Conservation (phyloP, 2,113 vertebrate genomes). For the Climacteris rufus region DNA sequence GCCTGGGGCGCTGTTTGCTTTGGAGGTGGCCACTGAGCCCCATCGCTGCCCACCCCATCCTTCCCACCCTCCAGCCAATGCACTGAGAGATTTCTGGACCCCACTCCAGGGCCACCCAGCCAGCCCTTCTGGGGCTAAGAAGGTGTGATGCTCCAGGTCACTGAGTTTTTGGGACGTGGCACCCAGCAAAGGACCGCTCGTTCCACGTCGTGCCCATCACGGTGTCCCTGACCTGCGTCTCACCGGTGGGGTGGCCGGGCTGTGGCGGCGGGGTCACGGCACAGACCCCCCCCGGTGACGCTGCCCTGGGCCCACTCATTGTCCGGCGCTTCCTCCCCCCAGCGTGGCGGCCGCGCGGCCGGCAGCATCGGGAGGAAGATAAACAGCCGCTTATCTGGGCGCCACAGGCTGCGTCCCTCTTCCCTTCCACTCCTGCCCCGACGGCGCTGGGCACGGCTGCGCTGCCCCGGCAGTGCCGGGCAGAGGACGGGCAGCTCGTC, state of each 20-base stretch:
- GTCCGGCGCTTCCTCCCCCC: constrained; percentile 79
- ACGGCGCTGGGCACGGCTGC: not conserved
- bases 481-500: not conserved
- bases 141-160: rapidly evolving
- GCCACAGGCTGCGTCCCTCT: constrained; percentile 78
- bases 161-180: rapidly evolving
- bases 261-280: not conserved
- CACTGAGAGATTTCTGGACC: not conserved
- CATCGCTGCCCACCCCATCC: rapidly evolving
- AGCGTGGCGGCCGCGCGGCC: constrained; percentile 36
- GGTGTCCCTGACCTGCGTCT: rapidly evolving
- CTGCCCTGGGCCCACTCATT: constrained; percentile 76
- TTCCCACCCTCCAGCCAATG: not conserved
- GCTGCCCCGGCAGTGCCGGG: rapidly evolving
- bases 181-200: rapidly evolving
- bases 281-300: not conserved
- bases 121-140: rapidly evolving
- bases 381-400: constrained; percentile 89
- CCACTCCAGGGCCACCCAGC: rapidly evolving
- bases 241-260: rapidly evolving
- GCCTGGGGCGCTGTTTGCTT: not conserved
- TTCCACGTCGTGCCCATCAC: rapidly evolving
- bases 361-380: constrained; percentile 89
- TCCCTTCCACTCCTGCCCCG: constrained; percentile 44
- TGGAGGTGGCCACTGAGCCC: not conserved